Evolutionary conservation across 2,797 vertebrate genomes (phyloP).

Genomic region (Urocyon cinereoargenteus): DNA sequence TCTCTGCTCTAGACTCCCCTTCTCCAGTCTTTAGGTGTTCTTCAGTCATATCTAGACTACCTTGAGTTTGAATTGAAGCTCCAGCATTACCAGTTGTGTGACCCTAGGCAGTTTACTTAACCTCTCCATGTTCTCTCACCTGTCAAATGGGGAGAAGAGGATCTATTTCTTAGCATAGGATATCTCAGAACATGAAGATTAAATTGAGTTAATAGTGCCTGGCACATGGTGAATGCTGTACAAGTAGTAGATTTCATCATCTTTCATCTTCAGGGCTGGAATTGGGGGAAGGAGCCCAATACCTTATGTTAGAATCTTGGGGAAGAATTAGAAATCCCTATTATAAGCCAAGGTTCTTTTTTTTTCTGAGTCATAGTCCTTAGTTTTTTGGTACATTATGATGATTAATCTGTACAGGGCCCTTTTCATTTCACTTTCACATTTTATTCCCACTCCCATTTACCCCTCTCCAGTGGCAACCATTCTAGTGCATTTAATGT

Average conservation of each 20-base stretch:
- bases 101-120: background rate
- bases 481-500: background rate
- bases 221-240: background rate
- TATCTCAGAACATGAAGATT: background rate
- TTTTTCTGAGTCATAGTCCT: background rate
- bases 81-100: background rate
- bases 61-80: background rate
- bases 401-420: background rate
- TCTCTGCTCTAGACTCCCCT: background rate
- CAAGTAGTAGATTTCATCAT: background rate
- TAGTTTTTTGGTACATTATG: background rate
- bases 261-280: background rate
- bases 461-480: background rate
- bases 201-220: slow-evolving; percentile 1
- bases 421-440: background rate
- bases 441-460: background rate
- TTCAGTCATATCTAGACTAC: background rate
- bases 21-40: background rate
- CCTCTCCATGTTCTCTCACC: background rate
- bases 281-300: background rate
- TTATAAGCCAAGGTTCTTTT: background rate
- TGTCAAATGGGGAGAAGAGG: background rate
- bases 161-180: background rate
- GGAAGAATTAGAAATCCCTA: slow-evolving; percentile 4
- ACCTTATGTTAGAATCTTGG: slow-evolving; percentile 62